Base-by-base conservation (phyloP, 2,888 invertebrate species). In the Deladenus siricidicola region DNA sequence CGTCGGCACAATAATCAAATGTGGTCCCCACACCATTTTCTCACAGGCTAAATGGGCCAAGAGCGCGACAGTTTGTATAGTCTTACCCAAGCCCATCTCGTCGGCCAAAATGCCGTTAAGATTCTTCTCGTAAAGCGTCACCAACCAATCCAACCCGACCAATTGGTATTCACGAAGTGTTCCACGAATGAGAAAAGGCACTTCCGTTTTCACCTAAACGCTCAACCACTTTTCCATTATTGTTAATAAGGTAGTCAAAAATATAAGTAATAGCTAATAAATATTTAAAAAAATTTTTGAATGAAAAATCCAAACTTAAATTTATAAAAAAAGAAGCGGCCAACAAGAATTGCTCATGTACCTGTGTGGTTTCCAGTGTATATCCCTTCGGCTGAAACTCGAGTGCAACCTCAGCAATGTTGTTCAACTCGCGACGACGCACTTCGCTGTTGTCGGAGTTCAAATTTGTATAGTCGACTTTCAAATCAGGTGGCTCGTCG, bases 361-460 rank as follows among this genome's bases (percentile, higher is more conserved):
- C 88, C 34, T 66, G 55, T 1, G 65, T 48, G n/a, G 65, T 67
- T 72, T 90, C 89, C 70, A 96, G 83, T 24, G 96, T 98, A 79
- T 91, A 92, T 79, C 96, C 96, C 80, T 91, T 96, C 2, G 96
- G 96, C 81, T 96, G 94, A 79, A 98, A 88, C 81, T 90, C 88
- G 80, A 92, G 89, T 49, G 96, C 96, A 73, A 92, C 85, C 57
- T 89, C 89, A 1, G 76, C 71, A 47, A 73, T 72, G 58, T 71
- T 67, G 28, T 70, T 70, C 50, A 79, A 58, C 58, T 78, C 74
- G 48, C 69, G 61, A 42, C 73, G 69, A 29, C 75, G 62, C 44
- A 71, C 74, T 29, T 69, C 72, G 28, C 67, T 70, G 54, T 70
- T 68, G 24, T 63, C 62, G 50, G 70, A 66, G 52, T 68, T 68